Evolutionary conservation across 2,113 vertebrate genomes (phyloP).

Genomic region (Nycticorax nycticorax): DNA sequence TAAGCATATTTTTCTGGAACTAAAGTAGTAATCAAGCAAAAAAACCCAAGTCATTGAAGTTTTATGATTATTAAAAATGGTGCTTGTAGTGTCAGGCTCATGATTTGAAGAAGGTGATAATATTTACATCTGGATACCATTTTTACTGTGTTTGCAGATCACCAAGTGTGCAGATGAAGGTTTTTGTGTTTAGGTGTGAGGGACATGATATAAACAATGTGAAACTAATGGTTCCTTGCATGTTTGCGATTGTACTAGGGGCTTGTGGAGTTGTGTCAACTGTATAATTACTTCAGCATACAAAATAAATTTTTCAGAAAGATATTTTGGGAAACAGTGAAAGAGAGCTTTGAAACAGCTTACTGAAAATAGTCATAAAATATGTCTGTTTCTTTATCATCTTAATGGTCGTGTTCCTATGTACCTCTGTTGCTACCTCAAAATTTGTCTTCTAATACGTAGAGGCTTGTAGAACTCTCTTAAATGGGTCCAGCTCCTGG

Average conservation of each 20-base stretch:
- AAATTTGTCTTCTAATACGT: neutral
- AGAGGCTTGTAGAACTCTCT: neutral
- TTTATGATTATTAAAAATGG: neutral
- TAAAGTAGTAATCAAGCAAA: neutral
- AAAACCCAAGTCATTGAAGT: neutral
- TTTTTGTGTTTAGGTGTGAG: neutral
- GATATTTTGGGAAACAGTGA: neutral
- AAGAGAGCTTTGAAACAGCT: neutral
- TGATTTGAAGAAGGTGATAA: neutral
- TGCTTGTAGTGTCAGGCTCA: neutral
- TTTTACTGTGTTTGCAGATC: neutral
- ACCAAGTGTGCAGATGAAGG: neutral
- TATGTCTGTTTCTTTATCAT: neutral
- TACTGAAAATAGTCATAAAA: neutral
- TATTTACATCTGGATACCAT: neutral
- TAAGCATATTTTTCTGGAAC: neutral
- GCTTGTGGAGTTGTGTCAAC: neutral
- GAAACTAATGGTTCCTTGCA: neutral
- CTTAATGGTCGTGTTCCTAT: neutral
- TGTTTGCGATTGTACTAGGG: neutral
- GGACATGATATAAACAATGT: neutral
- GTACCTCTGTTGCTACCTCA: neutral
- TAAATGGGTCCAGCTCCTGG: neutral
- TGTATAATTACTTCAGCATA: neutral
- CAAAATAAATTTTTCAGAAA: neutral